These are phyloP conservation scores for Siniperca scherzeri DNA, from an alignment of 2,797 vertebrate species.

Conservation along the genomic window DNA sequence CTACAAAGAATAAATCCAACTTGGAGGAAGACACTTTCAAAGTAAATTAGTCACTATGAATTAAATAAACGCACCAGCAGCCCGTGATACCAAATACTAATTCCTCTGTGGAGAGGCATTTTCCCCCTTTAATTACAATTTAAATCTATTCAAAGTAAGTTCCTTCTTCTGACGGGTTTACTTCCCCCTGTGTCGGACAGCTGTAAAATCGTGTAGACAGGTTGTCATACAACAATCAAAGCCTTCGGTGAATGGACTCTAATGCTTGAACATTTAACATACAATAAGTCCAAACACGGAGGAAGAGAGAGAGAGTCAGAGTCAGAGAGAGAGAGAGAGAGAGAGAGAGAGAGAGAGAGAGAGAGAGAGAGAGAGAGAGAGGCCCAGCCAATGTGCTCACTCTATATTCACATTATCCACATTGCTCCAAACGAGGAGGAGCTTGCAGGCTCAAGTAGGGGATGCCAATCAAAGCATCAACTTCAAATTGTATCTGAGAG, in stretches of 20 bases:
- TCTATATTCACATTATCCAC: slow-evolving; percentile 89
- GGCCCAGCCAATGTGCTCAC: slow-evolving; percentile 88
- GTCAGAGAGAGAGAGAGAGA: slow-evolving; percentile 16
- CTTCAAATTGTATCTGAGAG: slow-evolving; percentile 99
- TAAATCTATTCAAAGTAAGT: slow-evolving; percentile 87
- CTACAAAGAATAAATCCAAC: slow-evolving; percentile 14
- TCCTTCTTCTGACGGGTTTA: slow-evolving; percentile 88
- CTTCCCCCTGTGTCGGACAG: slow-evolving; percentile 92
- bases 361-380: slow-evolving; percentile 63
- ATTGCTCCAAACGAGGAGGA: slow-evolving; percentile 91
- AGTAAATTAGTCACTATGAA: slow-evolving; percentile 32
- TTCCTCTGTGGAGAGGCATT: slow-evolving; percentile 60
- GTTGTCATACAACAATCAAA: slow-evolving; percentile 95
- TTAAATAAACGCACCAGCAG: slow-evolving; percentile 59
- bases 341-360: slow-evolving; percentile 1
- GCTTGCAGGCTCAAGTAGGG: slow-evolving; percentile 91
- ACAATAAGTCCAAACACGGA: slow-evolving; percentile 88
- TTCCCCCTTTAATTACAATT: slow-evolving; percentile 78
- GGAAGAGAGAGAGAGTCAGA: slow-evolving; percentile 49
- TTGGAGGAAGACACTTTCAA: slow-evolving; percentile 2
- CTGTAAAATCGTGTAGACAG: slow-evolving; percentile 95
- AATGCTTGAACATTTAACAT: slow-evolving; percentile 93
- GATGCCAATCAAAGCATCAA: slow-evolving; percentile 99
- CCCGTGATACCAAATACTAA: slow-evolving; percentile 60
- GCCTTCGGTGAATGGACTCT: slow-evolving; percentile 91